phyloP scores from a whole-genome alignment of 2,888 invertebrate species.

The Leptinotarsa haldemani region DNA sequence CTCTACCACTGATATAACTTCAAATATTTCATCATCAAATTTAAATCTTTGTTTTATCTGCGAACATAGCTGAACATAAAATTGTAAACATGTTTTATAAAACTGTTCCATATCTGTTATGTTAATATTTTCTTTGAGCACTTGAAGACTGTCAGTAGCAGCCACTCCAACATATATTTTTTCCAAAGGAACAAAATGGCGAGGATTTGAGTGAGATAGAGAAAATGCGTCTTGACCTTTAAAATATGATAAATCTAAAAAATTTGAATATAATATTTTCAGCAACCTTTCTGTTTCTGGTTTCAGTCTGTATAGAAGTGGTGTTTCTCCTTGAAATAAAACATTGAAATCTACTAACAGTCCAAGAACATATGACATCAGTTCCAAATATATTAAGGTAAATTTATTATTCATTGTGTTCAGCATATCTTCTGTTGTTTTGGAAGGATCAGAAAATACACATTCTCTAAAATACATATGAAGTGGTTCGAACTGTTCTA shows the following conservation, averaged over 20 bases:
- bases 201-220: constrained; percentile 16
- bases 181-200: constrained; percentile 22
- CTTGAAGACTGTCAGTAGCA: constrained; percentile 20
- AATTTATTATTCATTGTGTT: constrained; percentile 25
- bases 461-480: constrained; percentile 19
- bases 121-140: constrained; percentile 24
- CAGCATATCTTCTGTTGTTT: constrained; percentile 25
- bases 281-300: constrained; percentile 23
- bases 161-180: constrained; percentile 24
- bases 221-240: constrained; percentile 24
- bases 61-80: constrained; percentile 24
- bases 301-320: constrained; percentile 20
- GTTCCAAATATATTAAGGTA: constrained; percentile 23
- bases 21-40: constrained; percentile 28
- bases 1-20: constrained; percentile 24
- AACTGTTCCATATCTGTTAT: constrained; percentile 16
- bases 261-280: constrained; percentile 20
- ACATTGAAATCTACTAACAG: constrained; percentile 22
- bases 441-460: constrained; percentile 23
- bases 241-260: constrained; percentile 16
- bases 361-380: constrained; percentile 13
- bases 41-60: constrained; percentile 21
- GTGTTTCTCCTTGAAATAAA: constrained; percentile 26
- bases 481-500: constrained; percentile 24
- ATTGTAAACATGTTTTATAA: constrained; percentile 23